A percentile compares a stretch with the other conserved stretches of the same genome.
phyloP scores from a whole-genome alignment of 37 sponge, comb jelly and placozoan genomes.

The Chondrilla cf. caribensis region DNA sequence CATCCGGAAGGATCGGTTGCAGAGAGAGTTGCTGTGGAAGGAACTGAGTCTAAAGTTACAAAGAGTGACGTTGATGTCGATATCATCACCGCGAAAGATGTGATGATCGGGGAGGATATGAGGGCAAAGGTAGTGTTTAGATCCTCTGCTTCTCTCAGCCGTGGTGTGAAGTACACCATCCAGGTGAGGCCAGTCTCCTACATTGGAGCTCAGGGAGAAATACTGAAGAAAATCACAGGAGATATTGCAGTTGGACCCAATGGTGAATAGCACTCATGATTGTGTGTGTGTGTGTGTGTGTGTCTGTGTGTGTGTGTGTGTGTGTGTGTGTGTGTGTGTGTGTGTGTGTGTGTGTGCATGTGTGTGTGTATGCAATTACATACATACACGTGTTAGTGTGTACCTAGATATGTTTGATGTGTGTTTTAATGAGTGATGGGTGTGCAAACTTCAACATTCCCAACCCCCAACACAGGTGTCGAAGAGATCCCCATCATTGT shows the following conservation, averaged over 20 bases:
- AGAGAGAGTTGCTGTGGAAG: slow-evolving; percentile 39
- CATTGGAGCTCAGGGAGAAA: slow-evolving; percentile 12
- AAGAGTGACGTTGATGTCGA: slow-evolving; percentile 28
- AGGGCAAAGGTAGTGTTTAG: not conserved
- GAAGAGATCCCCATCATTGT: not conserved
- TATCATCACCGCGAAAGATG: not conserved
- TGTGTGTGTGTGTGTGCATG: too few relatives aligned
- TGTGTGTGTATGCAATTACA: too few relatives aligned
- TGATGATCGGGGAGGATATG: not conserved
- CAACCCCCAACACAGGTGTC: too few relatives aligned
- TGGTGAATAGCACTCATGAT: not conserved
- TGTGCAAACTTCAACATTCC: too few relatives aligned
- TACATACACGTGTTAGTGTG: too few relatives aligned
- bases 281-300: not conserved
- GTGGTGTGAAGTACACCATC: not conserved
- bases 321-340: too few relatives aligned
- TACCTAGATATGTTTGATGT: too few relatives aligned
- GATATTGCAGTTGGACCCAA: not conserved
- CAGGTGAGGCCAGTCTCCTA: not conserved
- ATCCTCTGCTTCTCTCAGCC: not conserved
- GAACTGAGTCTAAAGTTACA: not conserved
- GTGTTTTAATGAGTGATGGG: too few relatives aligned
- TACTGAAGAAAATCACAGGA: not conserved
- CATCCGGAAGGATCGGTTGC: slow-evolving; percentile 38
- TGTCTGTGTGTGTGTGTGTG: too few relatives aligned